Base-by-base conservation (phyloP, 1,140 invertebrate genomes). In the Cydia pomonella region DNA sequence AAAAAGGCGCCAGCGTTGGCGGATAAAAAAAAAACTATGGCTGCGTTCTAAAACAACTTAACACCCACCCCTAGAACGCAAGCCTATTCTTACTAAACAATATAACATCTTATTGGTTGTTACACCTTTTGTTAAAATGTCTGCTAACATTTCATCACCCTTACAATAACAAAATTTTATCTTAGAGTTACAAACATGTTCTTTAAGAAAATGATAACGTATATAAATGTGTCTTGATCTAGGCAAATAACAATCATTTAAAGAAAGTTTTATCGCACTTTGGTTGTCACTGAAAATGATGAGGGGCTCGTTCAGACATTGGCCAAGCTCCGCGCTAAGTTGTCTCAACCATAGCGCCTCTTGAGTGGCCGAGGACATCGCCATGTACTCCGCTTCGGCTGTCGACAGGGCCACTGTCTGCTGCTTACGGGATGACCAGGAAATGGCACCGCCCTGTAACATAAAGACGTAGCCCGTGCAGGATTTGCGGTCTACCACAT, bases 361-460 rank as follows among this genome's bases (percentile, higher is more conserved):
- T 75, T 83, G 82, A 6, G 64, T 25, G 23, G 78, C 76, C 23
- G 73, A 62, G n/a, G 76, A 66, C 47, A 83, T 72, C 13, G 80
- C 74, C 75, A 93, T 84, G 72, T 89, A 91, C 78, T 93, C 92
- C 0, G 90, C 88, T 79, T 93, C 89, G 66, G 82, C 90, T 23
- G 79, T 91, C 27, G 87, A 93, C 6, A 89, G 33, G 12, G 88
- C 83, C 29, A 93, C 79, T 25, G 77, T 85, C 66, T 72, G 75
- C 74, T 93, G 87, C 75, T 80, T 83, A 76, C 85, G 82, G 27
- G 80, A 83, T 13, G 25, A 53, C 91, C 90, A 91, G 5, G 78
- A 76, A 27, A 93, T 80, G 18, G 82, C 74, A 64, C 80, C 86
- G 75, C 79, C 80, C 74, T 79, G 76, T 74, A 88, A 75, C 25